Evolutionary conservation across 2,888 invertebrate species (phyloP).

Genomic region (Drosophila mettleri): DNA sequence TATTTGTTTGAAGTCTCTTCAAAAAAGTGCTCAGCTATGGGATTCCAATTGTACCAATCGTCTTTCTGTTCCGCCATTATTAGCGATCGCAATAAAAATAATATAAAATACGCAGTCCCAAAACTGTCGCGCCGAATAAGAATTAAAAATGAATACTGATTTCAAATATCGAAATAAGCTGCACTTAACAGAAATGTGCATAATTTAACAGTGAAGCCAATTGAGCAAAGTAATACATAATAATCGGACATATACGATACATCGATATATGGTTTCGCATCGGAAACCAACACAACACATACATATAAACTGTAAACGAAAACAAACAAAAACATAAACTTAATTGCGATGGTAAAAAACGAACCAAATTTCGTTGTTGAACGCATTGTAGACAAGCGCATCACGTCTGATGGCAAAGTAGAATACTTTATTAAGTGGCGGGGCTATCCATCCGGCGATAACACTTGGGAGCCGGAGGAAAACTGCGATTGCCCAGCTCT

Average conservation of each 20-base stretch:
- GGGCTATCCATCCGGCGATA: constrained; percentile 93
- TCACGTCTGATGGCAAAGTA: constrained; percentile 88
- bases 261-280: constrained; percentile 9
- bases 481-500: constrained; percentile 96
- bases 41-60: constrained; percentile 51
- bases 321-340: constrained; percentile 7
- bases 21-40: constrained; percentile 44
- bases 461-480: constrained; percentile 98
- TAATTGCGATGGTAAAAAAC: constrained; percentile 76
- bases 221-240: background rate
- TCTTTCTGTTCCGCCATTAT: constrained; percentile 18
- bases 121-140: constrained; percentile 1
- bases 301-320: constrained; percentile 14
- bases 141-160: background rate
- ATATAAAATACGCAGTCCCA: background rate
- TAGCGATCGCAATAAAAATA: background rate
- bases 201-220: background rate
- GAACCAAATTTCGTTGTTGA: constrained; percentile 94
- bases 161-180: constrained; percentile 4
- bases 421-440: constrained; percentile 92
- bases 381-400: constrained; percentile 93
- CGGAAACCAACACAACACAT: constrained; percentile 7
- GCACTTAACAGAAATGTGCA: background rate
- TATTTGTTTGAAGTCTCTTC: constrained; percentile 38
- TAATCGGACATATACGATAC: constrained; percentile 1